Evolutionary conservation across 2,888 invertebrate species (phyloP).

Genomic region (Drosophila cognata): DNA sequence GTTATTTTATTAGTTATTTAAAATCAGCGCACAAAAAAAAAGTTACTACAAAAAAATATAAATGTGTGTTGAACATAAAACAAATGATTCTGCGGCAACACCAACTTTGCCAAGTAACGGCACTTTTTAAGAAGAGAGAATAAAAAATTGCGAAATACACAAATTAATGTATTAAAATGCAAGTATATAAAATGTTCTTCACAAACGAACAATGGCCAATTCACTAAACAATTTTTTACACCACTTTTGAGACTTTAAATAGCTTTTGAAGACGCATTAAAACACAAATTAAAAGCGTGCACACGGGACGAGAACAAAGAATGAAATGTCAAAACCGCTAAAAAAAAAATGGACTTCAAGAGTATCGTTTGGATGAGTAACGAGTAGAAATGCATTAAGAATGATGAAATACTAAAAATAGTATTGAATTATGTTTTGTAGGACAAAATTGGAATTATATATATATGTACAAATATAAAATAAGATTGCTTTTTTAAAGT

Average conservation of each 20-base stretch:
- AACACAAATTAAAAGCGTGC: conserved; percentile 20
- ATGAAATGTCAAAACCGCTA: not conserved
- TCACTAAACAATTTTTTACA: conserved; percentile 25
- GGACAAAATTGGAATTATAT: not conserved
- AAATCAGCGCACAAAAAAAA: not conserved
- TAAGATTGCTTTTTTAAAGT: not conserved
- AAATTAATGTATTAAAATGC: conserved; percentile 8
- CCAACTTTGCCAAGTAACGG: conserved; percentile 33
- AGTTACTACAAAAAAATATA: rapidly evolving
- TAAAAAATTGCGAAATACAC: conserved; percentile 1
- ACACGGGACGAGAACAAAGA: conserved; percentile 11
- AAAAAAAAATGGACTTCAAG: too few relatives aligned
- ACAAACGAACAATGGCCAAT: conserved; percentile 5
- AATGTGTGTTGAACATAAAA: not conserved
- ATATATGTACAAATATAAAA: not conserved
- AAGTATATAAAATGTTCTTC: conserved; percentile 7
- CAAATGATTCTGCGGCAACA: not conserved
- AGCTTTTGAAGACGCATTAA: conserved; percentile 16
- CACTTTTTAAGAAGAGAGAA: conserved; percentile 18
- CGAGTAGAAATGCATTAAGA: conserved; percentile 1
- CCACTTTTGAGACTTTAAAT: conserved; percentile 10
- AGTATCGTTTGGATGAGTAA: conserved; percentile 1
- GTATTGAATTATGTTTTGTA: not conserved
- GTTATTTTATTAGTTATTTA: not conserved
- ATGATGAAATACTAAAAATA: not conserved